Percentiles rank a stretch among this genome's conserved stretches.
These are phyloP conservation scores for Drosophila biarmipes DNA, from an alignment of 1,140 invertebrate genomes.

Conservation along the genomic window DNA sequence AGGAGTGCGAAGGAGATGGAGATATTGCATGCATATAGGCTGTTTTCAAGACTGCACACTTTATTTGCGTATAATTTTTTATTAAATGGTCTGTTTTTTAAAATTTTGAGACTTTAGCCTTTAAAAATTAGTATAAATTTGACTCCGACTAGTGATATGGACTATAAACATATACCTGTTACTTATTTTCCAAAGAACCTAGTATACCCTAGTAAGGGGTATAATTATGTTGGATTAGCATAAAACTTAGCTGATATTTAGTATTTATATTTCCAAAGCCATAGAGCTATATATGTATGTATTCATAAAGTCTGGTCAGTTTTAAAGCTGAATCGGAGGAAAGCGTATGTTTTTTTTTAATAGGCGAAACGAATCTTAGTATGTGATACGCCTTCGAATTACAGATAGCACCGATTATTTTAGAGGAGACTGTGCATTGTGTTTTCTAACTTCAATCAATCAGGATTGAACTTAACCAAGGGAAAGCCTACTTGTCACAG, in stretches of 20 bases:
- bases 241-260: not conserved
- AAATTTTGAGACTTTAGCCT: no score
- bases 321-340: not conserved
- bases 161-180: no score
- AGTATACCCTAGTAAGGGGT: no score
- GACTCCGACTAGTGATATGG: no score
- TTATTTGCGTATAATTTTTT: no score
- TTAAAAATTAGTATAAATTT: no score
- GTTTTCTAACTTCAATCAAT: not conserved
- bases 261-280: not conserved
- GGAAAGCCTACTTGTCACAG: not conserved
- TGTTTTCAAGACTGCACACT: no score
- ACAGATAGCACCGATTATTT: not conserved
- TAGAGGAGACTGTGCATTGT: not conserved
- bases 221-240: not conserved
- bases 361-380: not conserved
- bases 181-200: no score
- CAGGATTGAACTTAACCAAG: not conserved
- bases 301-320: not conserved
- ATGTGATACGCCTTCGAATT: not conserved
- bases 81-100: no score
- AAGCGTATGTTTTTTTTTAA: constrained; percentile 6
- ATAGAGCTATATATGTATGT: no score
- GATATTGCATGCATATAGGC: no score
- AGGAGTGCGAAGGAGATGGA: no score